Evolutionary conservation across 2,113 vertebrate species (phyloP).

Genomic region (Catharus minimus): DNA sequence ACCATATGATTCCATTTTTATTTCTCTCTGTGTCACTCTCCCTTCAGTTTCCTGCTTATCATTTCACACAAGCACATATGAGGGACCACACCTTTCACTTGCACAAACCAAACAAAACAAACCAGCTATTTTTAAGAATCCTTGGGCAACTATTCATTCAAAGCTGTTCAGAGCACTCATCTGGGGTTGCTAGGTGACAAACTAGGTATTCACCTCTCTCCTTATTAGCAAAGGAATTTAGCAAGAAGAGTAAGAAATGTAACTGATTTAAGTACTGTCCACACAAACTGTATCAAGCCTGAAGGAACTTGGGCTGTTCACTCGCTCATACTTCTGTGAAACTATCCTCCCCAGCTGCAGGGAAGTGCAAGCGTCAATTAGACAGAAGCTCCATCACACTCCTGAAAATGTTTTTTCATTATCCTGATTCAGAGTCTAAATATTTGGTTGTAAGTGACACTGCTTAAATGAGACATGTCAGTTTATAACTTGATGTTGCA

Average conservation of each 20-base stretch:
- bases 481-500: constrained; percentile 9
- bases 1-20: constrained; percentile 37
- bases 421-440: constrained; percentile 56
- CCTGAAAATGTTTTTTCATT: constrained; percentile 51
- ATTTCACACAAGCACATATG: constrained; percentile 38
- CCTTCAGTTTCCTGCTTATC: constrained; percentile 19
- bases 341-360: constrained; percentile 12
- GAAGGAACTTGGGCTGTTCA: background rate
- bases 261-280: background rate
- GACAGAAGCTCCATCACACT: constrained; percentile 14
- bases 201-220: background rate
- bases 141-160: background rate
- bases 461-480: constrained; percentile 41
- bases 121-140: constrained; percentile 11
- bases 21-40: constrained; percentile 9
- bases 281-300: background rate
- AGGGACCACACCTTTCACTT: constrained; percentile 28
- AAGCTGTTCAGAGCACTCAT: background rate
- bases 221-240: background rate
- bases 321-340: background rate
- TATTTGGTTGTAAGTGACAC: constrained; percentile 50
- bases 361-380: constrained; percentile 33
- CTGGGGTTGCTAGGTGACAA: constrained; percentile 34
- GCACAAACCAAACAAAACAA: constrained; percentile 34
- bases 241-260: background rate